Percentiles rank a stretch among this genome's conserved stretches.
Conservation (phyloP, 2,888 invertebrate genomes). For the Habrosyne pyritoides region DNA sequence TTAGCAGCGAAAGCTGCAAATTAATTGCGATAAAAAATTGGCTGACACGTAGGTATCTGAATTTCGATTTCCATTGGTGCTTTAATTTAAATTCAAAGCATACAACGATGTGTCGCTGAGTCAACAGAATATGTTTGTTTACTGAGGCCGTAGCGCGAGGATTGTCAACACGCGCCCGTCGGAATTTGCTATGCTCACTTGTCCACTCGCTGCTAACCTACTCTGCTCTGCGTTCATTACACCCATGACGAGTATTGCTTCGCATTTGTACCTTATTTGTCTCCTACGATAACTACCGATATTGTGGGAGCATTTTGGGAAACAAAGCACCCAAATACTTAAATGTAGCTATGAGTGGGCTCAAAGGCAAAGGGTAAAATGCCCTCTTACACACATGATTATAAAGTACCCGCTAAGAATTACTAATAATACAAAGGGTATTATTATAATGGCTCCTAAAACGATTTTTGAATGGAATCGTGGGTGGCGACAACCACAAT, state of each 20-base stretch:
- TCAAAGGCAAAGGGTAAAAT: too few relatives aligned
- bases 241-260: not conserved
- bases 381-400: too few relatives aligned
- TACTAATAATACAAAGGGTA: too few relatives aligned
- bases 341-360: too few relatives aligned
- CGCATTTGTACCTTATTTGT: not conserved
- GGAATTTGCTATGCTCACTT: conserved; percentile 42
- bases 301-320: not conserved
- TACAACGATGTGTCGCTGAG: conserved; percentile 70
- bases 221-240: conserved; percentile 23
- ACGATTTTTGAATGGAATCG: too few relatives aligned
- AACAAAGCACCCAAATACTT: too few relatives aligned
- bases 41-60: conserved; percentile 44
- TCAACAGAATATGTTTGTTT: conserved; percentile 73
- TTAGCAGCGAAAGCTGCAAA: conserved; percentile 12
- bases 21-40: conserved; percentile 53
- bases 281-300: not conserved
- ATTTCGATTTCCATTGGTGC: conserved; percentile 62
- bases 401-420: too few relatives aligned
- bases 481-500: too few relatives aligned
- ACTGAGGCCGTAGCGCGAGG: conserved; percentile 51
- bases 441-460: too few relatives aligned
- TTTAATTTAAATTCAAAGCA: conserved; percentile 76
- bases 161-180: conserved; percentile 57
- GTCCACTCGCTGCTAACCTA: conserved; percentile 28